phyloP scores from a whole-genome alignment of 1,140 invertebrate genomes.

The Hypothenemus hampei region DNA sequence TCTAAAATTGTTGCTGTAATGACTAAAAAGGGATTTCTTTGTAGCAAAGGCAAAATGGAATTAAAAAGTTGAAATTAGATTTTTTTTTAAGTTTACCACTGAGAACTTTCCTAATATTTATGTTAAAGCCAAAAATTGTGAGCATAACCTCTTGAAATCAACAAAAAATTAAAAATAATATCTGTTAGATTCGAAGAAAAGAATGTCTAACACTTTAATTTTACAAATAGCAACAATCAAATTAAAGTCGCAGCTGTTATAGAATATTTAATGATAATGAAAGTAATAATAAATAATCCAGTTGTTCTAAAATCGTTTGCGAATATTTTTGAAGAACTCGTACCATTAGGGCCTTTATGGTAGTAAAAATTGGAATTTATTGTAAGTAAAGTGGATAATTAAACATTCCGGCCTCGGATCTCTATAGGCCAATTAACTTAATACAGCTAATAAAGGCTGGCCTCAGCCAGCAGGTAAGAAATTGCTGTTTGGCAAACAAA shows the following conservation, averaged over 20 bases:
- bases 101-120: neutral
- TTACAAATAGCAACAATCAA: too few species aligned
- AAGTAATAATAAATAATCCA: neutral
- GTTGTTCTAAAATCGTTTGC: neutral
- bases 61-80: neutral
- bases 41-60: neutral
- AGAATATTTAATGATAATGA: neutral
- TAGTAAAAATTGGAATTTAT: too few species aligned
- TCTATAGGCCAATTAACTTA: slow-evolving; percentile 22
- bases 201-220: too few species aligned
- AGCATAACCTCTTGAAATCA: too few species aligned
- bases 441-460: slow-evolving; percentile 22
- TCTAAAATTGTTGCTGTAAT: slow-evolving; percentile 7
- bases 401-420: slow-evolving; percentile 4
- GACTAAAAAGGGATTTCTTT: slow-evolving; percentile 1
- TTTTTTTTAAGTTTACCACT: neutral
- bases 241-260: neutral
- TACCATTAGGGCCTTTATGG: neutral
- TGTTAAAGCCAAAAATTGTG: too few species aligned
- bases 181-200: too few species aligned
- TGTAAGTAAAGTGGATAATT: too few species aligned
- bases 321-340: neutral
- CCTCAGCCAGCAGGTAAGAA: slow-evolving; percentile 17
- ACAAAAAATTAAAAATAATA: too few species aligned
- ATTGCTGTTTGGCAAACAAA: slow-evolving; percentile 22